Base-by-base conservation (phyloP, 2,888 invertebrate species). In the Mesodorylaimus sp. region DNA sequence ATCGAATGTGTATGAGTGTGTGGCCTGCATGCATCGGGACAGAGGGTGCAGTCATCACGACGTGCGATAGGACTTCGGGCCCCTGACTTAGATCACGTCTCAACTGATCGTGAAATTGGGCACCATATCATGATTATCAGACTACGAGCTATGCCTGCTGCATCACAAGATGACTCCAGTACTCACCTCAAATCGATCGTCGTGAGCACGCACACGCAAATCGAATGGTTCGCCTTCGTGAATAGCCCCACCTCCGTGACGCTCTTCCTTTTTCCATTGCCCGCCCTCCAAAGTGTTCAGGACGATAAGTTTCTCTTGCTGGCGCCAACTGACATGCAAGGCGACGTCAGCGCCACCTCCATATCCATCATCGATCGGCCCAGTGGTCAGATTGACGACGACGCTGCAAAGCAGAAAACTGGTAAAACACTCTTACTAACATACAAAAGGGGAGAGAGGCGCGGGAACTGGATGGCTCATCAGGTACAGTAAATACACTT, bases 201-300 rank as follows among this genome's bases (percentile, higher is more conserved):
- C 61, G 47, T 59, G 60, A 45, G 61, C 60, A 5, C 63, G 54
- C 26, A 63, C 48, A 21, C 63, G 56, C n/a, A 63, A 57, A 56
- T 64, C 63, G 48, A 63, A 61, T 45, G 62, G 63, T 47, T 60
- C 59, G 10, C 58, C 60, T 23, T 3, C 19, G 3, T 25, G 39
- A 44, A 27, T 36, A 19, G 19, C 36, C 16, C 16, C 36, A 19
- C 16, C 16, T 36, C 19, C 19, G 19, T 36, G 36, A 36, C 36
- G 36, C 19, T 36, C 36, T 36, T 36, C 36, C 19, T 36, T 36
- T 19, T 36, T 36, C 36, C 36, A 36, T 36, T 36, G 13, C 19
- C 36, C 36, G 19, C 19, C 19, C 19, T 36, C 36, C 16, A 16
- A 36, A 36, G 13, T 36, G 19, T 36, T 36, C 16, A 16, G 19